phyloP scores from a whole-genome alignment of 2,888 invertebrate genomes.

The Carpatolechia fugitivella region DNA sequence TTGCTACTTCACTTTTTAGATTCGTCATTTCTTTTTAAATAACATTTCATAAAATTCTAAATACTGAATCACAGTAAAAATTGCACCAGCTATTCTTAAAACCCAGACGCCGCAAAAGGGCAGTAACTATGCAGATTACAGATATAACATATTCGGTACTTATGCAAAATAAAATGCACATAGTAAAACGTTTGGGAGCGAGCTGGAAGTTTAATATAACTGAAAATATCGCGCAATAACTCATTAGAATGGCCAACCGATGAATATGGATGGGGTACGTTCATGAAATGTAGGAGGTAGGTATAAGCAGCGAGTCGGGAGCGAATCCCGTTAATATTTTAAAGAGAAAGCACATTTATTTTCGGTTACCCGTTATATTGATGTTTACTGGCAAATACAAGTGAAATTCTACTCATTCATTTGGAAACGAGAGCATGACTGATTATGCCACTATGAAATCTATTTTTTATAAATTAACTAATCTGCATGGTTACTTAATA shows the following conservation, averaged over 20 bases:
- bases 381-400: too few relatives aligned
- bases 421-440: too few relatives aligned
- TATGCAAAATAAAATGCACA: slow-evolving; percentile 23
- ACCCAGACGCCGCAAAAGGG: background rate
- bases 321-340: slow-evolving; percentile 2
- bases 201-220: slow-evolving; percentile 33
- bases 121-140: slow-evolving; percentile 10
- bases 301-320: background rate
- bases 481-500: too few relatives aligned
- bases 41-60: too few relatives aligned
- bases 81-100: background rate
- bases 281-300: slow-evolving; percentile 24
- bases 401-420: too few relatives aligned
- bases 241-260: slow-evolving; percentile 49
- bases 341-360: background rate
- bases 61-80: too few relatives aligned
- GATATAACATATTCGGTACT: slow-evolving; percentile 11
- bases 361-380: background rate
- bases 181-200: slow-evolving; percentile 23
- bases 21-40: too few relatives aligned
- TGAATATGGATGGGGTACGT: slow-evolving; percentile 48
- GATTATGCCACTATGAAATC: too few relatives aligned
- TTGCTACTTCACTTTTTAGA: too few relatives aligned
- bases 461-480: too few relatives aligned
- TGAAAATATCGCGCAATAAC: slow-evolving; percentile 44